Evolutionary conservation across 2,888 invertebrate genomes (phyloP), one percentile per base, ranked within the genome.

Genomic region (Orthosia gothica): DNA sequence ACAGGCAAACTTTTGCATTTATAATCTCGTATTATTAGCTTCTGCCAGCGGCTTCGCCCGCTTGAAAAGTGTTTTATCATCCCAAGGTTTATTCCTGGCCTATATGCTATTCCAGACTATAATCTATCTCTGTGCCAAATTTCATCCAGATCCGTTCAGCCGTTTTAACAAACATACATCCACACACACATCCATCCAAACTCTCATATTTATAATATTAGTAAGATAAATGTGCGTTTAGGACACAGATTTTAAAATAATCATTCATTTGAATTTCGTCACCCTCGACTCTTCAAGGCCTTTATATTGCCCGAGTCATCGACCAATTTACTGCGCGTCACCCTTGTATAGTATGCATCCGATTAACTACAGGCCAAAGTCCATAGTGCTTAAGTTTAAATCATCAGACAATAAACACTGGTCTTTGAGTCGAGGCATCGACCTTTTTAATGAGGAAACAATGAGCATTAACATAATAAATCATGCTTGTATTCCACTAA

Each of bases 321-420:
- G 69, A 23, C 32, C 52, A 32, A 47, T 54, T 45, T 47, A 16
- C 40, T 23, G 49, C 26, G 15, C 67, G 52, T 69, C 59, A 74
- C 69, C 54, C 26, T 54, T 23, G 32, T 68, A 16, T 67, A 40
- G 40, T 40, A 40, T 58, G 45, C 68, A 76, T 77, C 7, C 2
- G 5, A 68, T 73, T 74, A 69, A 23, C 78, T 47, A n/a, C 2
- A 49, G 16, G 54, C 5, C 47, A 74, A 74, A 74, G 70, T 61
- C 18, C 70, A 45, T 1, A 26, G 3, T 13, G 13, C 15, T 23
- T 18, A 13, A 12, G 13, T 23, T 47, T 13, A 13, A 18, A 50
- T 57, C 65, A n/a, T 40, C 47, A 15, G 7, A 5, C 49, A 49
- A 54, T 55, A 15, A 76, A 50, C n/a, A 0, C 18, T 13, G 15